Conservation (phyloP, 2,113 vertebrate species). For the Vanacampus margaritifer region DNA sequence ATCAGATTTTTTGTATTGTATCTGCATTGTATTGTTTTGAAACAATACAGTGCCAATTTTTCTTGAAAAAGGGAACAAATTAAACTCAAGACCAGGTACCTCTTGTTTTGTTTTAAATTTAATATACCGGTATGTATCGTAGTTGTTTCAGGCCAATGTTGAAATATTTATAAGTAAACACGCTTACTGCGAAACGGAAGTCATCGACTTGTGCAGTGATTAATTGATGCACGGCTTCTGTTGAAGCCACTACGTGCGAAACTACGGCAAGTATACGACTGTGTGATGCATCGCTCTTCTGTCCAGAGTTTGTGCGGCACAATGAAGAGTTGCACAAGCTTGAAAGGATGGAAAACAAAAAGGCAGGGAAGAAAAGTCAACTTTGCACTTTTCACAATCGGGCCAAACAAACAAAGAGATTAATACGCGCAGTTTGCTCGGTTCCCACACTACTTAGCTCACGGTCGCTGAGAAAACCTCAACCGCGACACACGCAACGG, state of each 20-base stretch:
- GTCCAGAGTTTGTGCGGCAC: too few species aligned
- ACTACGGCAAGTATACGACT: not conserved
- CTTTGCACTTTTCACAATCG: slow-evolving; percentile 16
- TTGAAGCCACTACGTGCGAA: not conserved
- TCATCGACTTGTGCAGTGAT: not conserved
- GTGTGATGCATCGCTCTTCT: not conserved
- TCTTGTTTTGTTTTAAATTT: too few species aligned
- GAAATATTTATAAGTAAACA: not conserved
- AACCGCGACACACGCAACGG: slow-evolving; percentile 9
- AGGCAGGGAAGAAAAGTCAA: slow-evolving; percentile 1
- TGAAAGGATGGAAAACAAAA: not conserved
- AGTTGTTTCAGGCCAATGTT: not conserved
- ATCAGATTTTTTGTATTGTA: not conserved
- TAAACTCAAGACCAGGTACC: too few species aligned
- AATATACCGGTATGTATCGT: too few species aligned
- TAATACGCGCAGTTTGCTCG: slow-evolving; percentile 18
- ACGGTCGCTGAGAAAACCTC: slow-evolving; percentile 19
- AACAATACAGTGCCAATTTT: too few species aligned
- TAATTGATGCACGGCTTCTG: not conserved
- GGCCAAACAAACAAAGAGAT: slow-evolving; percentile 40
- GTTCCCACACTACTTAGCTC: slow-evolving; percentile 48
- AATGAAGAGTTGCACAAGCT: not conserved
- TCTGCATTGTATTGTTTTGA: too few species aligned
- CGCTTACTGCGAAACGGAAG: not conserved
- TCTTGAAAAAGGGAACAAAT: too few species aligned